Evolutionary conservation across 2,113 vertebrate species (phyloP).

Genomic region (Pachyramphus minor): DNA sequence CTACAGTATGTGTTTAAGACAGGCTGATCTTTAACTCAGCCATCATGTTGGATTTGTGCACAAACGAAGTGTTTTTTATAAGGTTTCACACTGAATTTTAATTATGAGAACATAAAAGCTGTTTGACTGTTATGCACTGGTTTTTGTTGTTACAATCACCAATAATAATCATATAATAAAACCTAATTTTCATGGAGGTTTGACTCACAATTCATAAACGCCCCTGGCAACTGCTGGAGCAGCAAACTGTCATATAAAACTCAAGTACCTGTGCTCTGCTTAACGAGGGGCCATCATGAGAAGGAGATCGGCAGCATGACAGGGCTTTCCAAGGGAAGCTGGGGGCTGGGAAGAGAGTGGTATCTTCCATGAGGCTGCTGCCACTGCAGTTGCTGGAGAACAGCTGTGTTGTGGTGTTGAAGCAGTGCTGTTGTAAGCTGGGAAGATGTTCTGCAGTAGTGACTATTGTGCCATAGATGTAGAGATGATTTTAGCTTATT

Average conservation of each 20-base stretch:
- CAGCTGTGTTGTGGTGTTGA: background rate
- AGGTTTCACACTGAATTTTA: background rate
- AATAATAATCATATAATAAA: background rate
- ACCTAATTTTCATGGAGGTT: slow-evolving; percentile 19
- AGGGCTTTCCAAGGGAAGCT: background rate
- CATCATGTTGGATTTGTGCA: background rate
- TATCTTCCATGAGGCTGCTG: background rate
- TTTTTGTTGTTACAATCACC: background rate
- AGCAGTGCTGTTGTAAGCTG: background rate
- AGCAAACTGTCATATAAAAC: background rate
- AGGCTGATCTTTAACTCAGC: background rate
- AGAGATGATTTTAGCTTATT: background rate
- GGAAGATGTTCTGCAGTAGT: background rate
- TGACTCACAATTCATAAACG: background rate
- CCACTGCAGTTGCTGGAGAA: background rate
- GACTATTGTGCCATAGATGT: fast-evolving
- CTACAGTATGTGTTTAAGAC: background rate
- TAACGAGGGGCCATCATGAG: background rate
- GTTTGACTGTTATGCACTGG: background rate
- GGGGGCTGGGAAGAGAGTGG: fast-evolving
- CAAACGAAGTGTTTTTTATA: slow-evolving; percentile 29
- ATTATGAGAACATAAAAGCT: slow-evolving; percentile 27
- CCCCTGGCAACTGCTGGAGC: background rate
- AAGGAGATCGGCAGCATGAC: background rate
- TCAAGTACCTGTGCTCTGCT: background rate